phyloP scores from a whole-genome alignment of 2,797 vertebrate genomes.

The Periparus ater region DNA sequence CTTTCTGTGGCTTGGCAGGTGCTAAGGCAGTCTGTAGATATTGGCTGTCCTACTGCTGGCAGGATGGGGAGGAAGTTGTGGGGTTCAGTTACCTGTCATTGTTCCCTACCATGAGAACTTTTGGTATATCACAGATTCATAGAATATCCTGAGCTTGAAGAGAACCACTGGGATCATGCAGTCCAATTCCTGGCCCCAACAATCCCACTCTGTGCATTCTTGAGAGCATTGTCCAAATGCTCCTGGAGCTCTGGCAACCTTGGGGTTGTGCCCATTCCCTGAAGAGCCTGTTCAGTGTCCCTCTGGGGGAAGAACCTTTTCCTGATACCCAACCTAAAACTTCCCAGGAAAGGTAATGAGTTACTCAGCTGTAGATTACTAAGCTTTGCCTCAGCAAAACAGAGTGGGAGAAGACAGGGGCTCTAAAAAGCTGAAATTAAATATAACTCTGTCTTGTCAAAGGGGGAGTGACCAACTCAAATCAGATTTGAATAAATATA shows the following conservation, averaged over 20 bases:
- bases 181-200: not conserved
- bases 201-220: not conserved
- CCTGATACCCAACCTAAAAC: not conserved
- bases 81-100: not conserved
- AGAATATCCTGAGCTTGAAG: not conserved
- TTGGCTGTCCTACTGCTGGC: not conserved
- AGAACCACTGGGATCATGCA: not conserved
- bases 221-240: fast-evolving
- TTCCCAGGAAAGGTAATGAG: not conserved
- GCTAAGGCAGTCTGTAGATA: not conserved
- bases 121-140: not conserved
- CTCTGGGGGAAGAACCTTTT: not conserved
- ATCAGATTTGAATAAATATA: not conserved
- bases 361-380: not conserved
- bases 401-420: not conserved
- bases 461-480: not conserved
- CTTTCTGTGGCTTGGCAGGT: not conserved
- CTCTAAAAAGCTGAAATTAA: not conserved
- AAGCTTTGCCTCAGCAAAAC: not conserved
- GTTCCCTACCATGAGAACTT: not conserved
- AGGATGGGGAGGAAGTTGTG: fast-evolving
- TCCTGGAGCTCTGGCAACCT: not conserved
- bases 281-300: not conserved
- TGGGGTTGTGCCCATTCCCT: not conserved
- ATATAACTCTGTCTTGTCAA: not conserved